phyloP scores from a whole-genome alignment of 1,140 invertebrate species.

The Caenorhabditis briggsae region DNA sequence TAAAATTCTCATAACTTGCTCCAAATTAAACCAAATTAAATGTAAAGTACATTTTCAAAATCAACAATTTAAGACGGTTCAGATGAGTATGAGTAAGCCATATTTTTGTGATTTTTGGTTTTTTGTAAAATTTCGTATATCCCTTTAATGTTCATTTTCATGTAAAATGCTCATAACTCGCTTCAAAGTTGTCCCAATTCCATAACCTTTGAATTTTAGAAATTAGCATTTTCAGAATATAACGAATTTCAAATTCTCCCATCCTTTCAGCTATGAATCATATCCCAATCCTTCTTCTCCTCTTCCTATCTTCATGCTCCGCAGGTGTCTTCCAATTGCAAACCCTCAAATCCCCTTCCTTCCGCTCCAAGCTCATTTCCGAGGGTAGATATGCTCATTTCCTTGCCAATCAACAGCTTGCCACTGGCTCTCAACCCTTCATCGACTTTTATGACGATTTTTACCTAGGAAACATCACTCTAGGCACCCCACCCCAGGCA shows the following conservation, averaged over 20 bases:
- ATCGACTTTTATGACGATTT: slow-evolving; percentile 69
- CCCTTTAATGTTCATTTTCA: too few relatives aligned
- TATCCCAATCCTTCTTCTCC: slow-evolving; percentile 52
- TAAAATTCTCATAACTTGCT: too few relatives aligned
- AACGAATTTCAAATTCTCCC: too few relatives aligned
- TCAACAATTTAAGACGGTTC: not conserved
- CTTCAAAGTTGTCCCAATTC: too few relatives aligned
- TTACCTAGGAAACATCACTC: slow-evolving; percentile 70
- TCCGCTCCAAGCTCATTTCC: slow-evolving; percentile 54
- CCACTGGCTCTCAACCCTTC: slow-evolving; percentile 63
- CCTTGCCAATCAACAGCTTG: slow-evolving; percentile 26
- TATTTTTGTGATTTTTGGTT: not conserved
- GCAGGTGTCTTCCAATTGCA: slow-evolving; percentile 34
- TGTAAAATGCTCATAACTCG: too few relatives aligned
- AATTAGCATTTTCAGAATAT: too few relatives aligned
- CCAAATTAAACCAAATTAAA: not conserved
- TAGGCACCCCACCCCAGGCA: slow-evolving; percentile 69
- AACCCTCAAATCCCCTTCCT: not conserved
- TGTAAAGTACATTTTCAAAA: not conserved
- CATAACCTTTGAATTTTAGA: too few relatives aligned
- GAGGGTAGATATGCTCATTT: slow-evolving; percentile 33
- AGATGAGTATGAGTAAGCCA: not conserved
- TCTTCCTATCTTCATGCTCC: slow-evolving; percentile 50
- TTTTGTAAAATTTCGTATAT: not conserved
- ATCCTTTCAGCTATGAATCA: slow-evolving; percentile 49